These are phyloP conservation scores for Recurvirostra avosetta DNA, from an alignment of 2,113 vertebrate species.

Conservation along the genomic window DNA sequence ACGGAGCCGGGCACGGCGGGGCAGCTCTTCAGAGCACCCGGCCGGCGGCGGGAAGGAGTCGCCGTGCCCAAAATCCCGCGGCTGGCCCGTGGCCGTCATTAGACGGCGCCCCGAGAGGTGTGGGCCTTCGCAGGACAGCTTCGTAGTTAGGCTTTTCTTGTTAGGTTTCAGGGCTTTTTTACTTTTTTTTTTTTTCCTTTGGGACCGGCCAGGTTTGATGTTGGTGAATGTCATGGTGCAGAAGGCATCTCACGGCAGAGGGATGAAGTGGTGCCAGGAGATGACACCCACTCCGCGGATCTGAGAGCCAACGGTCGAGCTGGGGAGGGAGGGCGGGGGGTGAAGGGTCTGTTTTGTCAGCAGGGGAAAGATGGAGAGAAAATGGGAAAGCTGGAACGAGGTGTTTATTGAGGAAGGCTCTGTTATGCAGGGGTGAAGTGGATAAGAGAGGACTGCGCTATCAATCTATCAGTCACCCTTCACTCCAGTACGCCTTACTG, in stretches of 20 bases:
- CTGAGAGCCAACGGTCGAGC: neutral
- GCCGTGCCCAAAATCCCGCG: neutral
- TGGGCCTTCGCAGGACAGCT: neutral
- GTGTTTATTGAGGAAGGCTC: neutral
- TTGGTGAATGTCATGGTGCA: neutral
- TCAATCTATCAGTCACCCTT: neutral
- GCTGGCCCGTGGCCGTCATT: neutral
- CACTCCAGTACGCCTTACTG: neutral
- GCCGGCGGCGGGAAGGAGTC: neutral
- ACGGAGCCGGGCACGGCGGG: too few species aligned
- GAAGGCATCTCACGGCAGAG: neutral
- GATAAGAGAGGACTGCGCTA: too few species aligned
- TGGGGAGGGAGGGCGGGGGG: accelerated
- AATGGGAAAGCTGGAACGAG: neutral
- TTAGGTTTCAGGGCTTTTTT: neutral
- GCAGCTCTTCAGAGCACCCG: neutral
- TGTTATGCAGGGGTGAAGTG: neutral
- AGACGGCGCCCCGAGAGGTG: neutral
- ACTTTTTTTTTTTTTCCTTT: neutral
- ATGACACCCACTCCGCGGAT: neutral
- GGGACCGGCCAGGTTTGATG: neutral
- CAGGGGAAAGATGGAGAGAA: neutral
- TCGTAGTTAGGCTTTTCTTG: neutral
- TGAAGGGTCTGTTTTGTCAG: neutral
- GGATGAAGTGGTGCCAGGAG: neutral